Conservation (phyloP, 2,113 vertebrate genomes). For the Seriola dumerili region DNA sequence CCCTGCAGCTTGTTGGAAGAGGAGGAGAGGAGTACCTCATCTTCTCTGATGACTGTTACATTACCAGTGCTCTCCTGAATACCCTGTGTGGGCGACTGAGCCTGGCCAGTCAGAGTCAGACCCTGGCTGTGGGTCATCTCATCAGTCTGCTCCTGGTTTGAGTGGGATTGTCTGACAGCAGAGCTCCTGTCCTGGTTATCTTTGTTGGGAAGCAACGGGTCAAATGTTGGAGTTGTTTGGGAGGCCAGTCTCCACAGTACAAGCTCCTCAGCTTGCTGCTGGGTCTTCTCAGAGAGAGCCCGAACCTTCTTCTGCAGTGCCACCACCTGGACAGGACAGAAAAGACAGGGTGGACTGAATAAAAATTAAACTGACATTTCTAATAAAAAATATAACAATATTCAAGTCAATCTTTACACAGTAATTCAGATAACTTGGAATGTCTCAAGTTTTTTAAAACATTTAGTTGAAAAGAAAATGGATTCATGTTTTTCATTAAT, state of each 20-base stretch:
- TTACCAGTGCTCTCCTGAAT: constrained; percentile 29
- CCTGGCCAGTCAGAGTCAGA: not conserved
- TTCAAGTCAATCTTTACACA: not conserved
- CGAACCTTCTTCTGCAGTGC: constrained; percentile 72
- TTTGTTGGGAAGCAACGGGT: constrained; percentile 16
- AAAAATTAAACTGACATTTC: not conserved
- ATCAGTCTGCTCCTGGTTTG: constrained; percentile 20
- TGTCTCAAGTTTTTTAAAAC: not conserved
- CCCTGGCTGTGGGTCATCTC: not conserved
- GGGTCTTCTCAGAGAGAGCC: constrained; percentile 72
- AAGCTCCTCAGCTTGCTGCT: constrained; percentile 79
- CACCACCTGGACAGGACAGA: constrained; percentile 75
- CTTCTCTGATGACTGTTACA: constrained; percentile 74
- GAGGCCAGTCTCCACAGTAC: constrained; percentile 78
- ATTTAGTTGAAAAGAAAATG: not conserved
- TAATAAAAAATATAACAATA: too few relatives aligned
- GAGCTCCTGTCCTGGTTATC: constrained; percentile 26
- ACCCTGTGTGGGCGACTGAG: not conserved
- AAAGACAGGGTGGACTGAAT: constrained; percentile 22
- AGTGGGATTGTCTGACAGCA: constrained; percentile 10
- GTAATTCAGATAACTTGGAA: not conserved
- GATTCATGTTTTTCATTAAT: not conserved
- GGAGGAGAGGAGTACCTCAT: constrained; percentile 81
- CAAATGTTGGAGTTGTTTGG: constrained; percentile 49
- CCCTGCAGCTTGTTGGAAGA: constrained; percentile 63